Evolutionary conservation across 1,140 invertebrate genomes (phyloP).

Genomic region (Drosophila tristis): DNA sequence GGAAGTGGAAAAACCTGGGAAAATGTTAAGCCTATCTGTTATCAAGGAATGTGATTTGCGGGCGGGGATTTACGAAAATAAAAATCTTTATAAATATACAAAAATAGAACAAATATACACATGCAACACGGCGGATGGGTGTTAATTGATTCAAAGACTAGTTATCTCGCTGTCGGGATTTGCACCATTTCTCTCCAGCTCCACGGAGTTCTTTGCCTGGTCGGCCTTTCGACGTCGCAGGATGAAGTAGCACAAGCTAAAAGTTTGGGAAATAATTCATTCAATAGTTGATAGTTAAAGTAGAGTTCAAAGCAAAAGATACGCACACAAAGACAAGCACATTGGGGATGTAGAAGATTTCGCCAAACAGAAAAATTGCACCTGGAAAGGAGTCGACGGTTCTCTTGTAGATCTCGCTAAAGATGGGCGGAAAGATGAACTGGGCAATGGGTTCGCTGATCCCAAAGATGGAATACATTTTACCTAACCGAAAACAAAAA

Average conservation of each 20-base stretch:
- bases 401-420: constrained; percentile 67
- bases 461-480: constrained; percentile 83
- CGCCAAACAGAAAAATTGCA: constrained; percentile 76
- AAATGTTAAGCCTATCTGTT: neutral
- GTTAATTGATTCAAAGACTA: constrained; percentile 66
- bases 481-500: constrained; percentile 51
- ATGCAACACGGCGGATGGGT: constrained; percentile 11
- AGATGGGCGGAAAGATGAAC: constrained; percentile 80
- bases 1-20: neutral
- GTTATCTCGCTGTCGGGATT: constrained; percentile 73
- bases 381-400: constrained; percentile 77
- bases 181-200: constrained; percentile 52
- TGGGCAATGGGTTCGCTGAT: constrained; percentile 77
- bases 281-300: neutral
- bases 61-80: constrained; percentile 28
- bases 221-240: constrained; percentile 59
- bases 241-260: constrained; percentile 68
- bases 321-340: constrained; percentile 82
- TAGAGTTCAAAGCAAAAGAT: neutral
- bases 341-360: constrained; percentile 80
- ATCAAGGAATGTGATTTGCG: constrained; percentile 18
- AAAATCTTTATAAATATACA: constrained; percentile 27
- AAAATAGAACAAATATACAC: constrained; percentile 42
- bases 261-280: neutral
- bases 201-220: constrained; percentile 37